A percentile compares a stretch with the other conserved stretches of the same genome.
Conservation (phyloP, 2,113 vertebrate species). For the Phyllostomus hastatus region DNA sequence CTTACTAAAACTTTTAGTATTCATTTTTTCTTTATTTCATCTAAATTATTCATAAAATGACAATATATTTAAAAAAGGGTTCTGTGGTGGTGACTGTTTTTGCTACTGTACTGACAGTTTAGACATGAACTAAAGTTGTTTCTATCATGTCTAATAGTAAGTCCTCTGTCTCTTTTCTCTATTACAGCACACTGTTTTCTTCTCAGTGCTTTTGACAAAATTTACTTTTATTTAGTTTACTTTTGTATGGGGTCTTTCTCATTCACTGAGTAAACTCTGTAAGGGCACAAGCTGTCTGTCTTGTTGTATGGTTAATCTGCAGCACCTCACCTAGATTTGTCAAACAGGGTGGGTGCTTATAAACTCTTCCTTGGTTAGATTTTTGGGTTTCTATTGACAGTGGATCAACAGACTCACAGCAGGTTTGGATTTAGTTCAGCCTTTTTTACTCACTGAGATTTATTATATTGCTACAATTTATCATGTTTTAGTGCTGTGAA, state of each 20-base stretch:
- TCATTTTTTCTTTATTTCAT: not conserved
- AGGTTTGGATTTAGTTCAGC: not conserved
- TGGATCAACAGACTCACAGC: not conserved
- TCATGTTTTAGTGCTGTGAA: not conserved
- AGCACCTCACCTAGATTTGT: not conserved
- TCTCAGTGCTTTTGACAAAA: not conserved
- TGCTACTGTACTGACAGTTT: not conserved
- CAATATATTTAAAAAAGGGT: not conserved
- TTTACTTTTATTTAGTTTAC: not conserved
- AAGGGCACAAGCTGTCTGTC: not conserved
- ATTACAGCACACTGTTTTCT: not conserved
- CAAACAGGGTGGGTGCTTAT: not conserved
- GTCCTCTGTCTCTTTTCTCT: not conserved
- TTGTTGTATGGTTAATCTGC: not conserved
- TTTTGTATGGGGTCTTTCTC: not conserved
- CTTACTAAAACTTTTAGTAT: not conserved
- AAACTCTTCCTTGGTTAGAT: not conserved
- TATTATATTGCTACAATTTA: not conserved
- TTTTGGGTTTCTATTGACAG: not conserved
- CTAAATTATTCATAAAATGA: slow-evolving; percentile 3
- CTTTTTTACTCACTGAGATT: not conserved
- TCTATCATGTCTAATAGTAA: not conserved
- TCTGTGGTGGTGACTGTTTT: not conserved
- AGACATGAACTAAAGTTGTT: not conserved
- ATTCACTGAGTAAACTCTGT: not conserved